Base-by-base conservation (phyloP, 2,113 vertebrate species). In the Sinosuthora webbiana region DNA sequence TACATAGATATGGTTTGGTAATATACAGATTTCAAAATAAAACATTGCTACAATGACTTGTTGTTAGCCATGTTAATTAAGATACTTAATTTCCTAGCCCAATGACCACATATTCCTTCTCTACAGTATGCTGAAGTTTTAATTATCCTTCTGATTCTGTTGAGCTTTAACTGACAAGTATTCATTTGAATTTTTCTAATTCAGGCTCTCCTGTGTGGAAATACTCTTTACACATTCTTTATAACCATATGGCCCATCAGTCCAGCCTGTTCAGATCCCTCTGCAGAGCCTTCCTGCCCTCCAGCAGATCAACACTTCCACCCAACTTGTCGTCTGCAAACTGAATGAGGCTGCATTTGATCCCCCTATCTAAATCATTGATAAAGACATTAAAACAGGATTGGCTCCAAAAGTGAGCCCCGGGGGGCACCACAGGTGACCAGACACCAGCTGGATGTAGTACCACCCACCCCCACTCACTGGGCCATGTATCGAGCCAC, bases 401-500 rank as follows among this genome's bases (percentile, higher is more conserved):
- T 31, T 55, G 35, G 31, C 28, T 56, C 52, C n/a, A 37, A 11
- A 15, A 15, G 22, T 7, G 22, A 71, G 21, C 30, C 39, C 78
- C 35, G 18, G 27, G n/a, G 52, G 53, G 15, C 22, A 65, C 45
- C 77, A 20, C n/a, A 35, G 31, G 21, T 70, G 44, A 41, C 10
- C 3, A 2, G 22, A 6, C 7, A 9, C 50, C 50, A 71, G 5
- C 21, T 33, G 52, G 42, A 50, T 10, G 16, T 31, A 31, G 35
- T 11, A 10, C 15, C 44, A 20, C 35, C 70, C 33, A 50, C 23
- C 42, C 42, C n/a, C 8, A 6, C 23, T 13, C 25, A 55, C 33
- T 25, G 65, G 44, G 39, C 7, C n/a, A 2, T 1, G 4, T n/a
- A 19, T 31, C 1, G 4, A 77, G 30, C 10, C n/a, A 28, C 15